Percentiles rank a stretch among this genome's conserved stretches.
These are phyloP conservation scores for Drosophila emarginata DNA, from an alignment of 2,888 invertebrate genomes.

Conservation along the genomic window DNA sequence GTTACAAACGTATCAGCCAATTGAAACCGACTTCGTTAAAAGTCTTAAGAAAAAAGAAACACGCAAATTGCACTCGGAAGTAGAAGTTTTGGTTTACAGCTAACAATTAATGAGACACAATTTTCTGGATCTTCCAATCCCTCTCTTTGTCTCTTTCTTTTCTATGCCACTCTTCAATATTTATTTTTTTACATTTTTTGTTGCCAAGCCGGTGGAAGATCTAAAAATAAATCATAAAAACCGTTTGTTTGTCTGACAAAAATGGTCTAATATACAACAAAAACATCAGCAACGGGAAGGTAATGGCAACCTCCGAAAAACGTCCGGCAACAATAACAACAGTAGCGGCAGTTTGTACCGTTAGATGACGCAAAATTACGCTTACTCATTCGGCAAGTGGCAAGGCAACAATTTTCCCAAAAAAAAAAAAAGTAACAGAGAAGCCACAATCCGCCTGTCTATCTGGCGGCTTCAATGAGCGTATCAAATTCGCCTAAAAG, in stretches of 20 bases:
- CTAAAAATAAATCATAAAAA: conserved; percentile 77
- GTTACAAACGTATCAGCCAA: no score
- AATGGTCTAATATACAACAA: conserved; percentile 75
- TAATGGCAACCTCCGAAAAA: conserved; percentile 53
- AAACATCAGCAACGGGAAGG: conserved; percentile 43
- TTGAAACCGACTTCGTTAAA: no score
- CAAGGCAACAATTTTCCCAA: conserved; percentile 35
- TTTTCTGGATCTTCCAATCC: conserved; percentile 25
- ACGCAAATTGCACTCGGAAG: conserved; percentile 11
- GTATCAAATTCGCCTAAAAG: conserved; percentile 59
- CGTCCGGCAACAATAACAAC: conserved; percentile 50
- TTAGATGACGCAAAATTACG: conserved; percentile 78
- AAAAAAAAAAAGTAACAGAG: conserved; percentile 23
- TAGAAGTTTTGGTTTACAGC: conserved; percentile 61
- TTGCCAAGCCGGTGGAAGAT: conserved; percentile 51
- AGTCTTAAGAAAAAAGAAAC: background rate
- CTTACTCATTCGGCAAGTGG: conserved; percentile 72
- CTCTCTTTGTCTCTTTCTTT: background rate
- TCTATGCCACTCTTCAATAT: no score
- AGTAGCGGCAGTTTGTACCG: conserved; percentile 72
- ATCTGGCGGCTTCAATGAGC: conserved; percentile 54
- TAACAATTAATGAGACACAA: conserved; percentile 45
- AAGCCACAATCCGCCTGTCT: conserved; percentile 34
- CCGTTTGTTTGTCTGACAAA: conserved; percentile 78
- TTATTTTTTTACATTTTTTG: conserved; percentile 47